Base-by-base conservation (phyloP, 2,797 vertebrate species). In the Chromis chromis region DNA sequence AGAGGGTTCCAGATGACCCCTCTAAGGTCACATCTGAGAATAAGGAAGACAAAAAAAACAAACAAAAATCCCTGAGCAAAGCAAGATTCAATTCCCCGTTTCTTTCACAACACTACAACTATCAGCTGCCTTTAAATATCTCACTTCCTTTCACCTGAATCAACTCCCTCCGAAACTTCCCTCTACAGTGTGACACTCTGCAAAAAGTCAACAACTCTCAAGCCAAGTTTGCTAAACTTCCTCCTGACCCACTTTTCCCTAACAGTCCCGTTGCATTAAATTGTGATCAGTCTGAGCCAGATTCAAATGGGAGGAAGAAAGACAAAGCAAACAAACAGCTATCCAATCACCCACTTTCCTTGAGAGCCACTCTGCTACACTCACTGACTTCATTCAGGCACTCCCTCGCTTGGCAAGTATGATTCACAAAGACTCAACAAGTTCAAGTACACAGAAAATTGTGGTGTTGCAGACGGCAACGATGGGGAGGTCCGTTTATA, bases 161-260 rank as follows among this genome's bases (percentile, higher is more conserved):
- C 5, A 16, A 9, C 62, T 39, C 25, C 33, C 21, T 40, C 16
- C 9, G 17, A 52, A 65, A 65, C 8, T 4, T 60, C 28, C 53
- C 65, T 56, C 73, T 58, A 39, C 62, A 72, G 48, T 44, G 48
- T 74, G 50, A 64, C 60, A 42, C 65, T 58, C 56, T 4, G 50
- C 57, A 67, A 70, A 65, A 76, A 76, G 62, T 78, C 44, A 81
- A 78, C 84, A 82, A 69, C 65, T 56, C 39, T 52, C 11, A 22
- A 40, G 83, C 67, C 76, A 83, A 79, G 65, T 74, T 85, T 65
- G 49, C 62, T 22, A 31, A 85, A 86, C 82, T 84, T 90, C 87
- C 78, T 86, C 74, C 31, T 92, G 91, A 88, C 90, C 88, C 88
- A 91, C 78, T 87, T 90, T 85, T 80, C 70, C 53, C 46, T 71